These are phyloP conservation scores for Drepanosiphum platanoidis DNA, from an alignment of 2,888 invertebrate species.

Conservation along the genomic window DNA sequence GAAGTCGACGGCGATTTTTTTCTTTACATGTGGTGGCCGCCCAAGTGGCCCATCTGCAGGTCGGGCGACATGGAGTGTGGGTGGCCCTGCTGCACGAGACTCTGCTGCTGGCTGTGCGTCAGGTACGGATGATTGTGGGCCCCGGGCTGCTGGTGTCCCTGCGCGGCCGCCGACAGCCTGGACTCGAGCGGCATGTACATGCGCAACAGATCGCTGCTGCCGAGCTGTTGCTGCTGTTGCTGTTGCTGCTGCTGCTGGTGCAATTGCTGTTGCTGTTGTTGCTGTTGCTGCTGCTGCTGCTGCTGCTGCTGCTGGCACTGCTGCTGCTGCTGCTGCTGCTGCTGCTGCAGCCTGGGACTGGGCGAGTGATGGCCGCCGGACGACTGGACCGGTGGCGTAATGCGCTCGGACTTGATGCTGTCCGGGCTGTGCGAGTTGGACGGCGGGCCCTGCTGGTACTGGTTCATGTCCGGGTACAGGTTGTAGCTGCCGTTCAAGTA, in stretches of 20 bases:
- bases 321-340: conserved; percentile 39
- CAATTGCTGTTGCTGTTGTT: conserved; percentile 64
- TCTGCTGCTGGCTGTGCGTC: conserved; percentile 45
- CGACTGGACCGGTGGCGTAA: conserved; percentile 76
- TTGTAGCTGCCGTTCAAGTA: conserved; percentile 82
- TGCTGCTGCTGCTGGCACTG: conserved; percentile 42
- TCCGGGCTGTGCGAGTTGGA: conserved; percentile 81
- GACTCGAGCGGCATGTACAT: conserved; percentile 60
- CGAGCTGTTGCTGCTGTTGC: conserved; percentile 23
- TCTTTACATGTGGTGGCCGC: conserved; percentile 53
- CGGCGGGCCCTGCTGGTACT: conserved; percentile 70
- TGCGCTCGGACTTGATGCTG: conserved; percentile 89
- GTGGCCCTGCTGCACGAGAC: conserved; percentile 39
- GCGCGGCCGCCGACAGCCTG: conserved; percentile 53
- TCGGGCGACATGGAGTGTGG: conserved; percentile 60
- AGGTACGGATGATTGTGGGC: conserved; percentile 50
- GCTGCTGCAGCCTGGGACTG: conserved; percentile 64
- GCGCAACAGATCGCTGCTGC: conserved; percentile 48
- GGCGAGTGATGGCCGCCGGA: conserved; percentile 70
- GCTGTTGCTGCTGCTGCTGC: conserved; percentile 30
- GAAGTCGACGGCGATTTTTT: background rate
- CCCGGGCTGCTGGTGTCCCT: conserved; percentile 49
- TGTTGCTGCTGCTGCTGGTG: conserved; percentile 16
- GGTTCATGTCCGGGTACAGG: conserved; percentile 70
- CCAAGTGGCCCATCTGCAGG: conserved; percentile 54